These are phyloP conservation scores for Pantherophis guttatus DNA, from an alignment of 2,113 vertebrate genomes.

Conservation along the genomic window DNA sequence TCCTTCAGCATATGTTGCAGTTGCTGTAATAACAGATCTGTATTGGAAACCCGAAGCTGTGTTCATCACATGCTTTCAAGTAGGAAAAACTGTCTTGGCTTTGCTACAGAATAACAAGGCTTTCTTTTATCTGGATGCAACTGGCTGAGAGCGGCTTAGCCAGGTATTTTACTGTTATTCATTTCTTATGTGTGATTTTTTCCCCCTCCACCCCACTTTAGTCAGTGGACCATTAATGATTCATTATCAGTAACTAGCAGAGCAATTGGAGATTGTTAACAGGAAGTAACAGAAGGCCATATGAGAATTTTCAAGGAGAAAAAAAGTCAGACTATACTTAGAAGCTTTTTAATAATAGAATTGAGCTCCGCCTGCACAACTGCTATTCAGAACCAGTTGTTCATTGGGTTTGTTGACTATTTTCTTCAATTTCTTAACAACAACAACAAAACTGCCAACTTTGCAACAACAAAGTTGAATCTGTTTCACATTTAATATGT, in stretches of 20 bases:
- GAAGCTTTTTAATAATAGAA: background rate
- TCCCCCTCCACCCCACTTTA: background rate
- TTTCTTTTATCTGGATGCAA: constrained; percentile 42
- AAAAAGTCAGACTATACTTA: constrained; percentile 19
- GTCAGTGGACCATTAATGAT: constrained; percentile 42
- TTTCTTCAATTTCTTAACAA: constrained; percentile 5
- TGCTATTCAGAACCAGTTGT: constrained; percentile 16
- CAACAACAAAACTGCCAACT: too few relatives aligned
- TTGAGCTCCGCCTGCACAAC: constrained; percentile 21
- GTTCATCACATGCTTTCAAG: constrained; percentile 40
- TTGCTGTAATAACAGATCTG: constrained; percentile 59
- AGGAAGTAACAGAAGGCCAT: constrained; percentile 34
- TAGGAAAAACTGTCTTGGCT: constrained; percentile 52
- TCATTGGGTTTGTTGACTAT: background rate
- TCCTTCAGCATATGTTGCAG: constrained; percentile 48
- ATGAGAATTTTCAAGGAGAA: constrained; percentile 3
- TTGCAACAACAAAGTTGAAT: too few relatives aligned
- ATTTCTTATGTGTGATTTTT: constrained; percentile 29
- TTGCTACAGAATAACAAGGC: constrained; percentile 22
- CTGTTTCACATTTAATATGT: too few relatives aligned
- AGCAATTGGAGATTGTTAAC: constrained; percentile 32
- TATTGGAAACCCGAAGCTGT: constrained; percentile 57
- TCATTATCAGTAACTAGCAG: constrained; percentile 23
- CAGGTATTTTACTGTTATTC: constrained; percentile 35
- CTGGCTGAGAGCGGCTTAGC: constrained; percentile 44